A percentile compares a stretch with the other conserved stretches of the same genome.
Conservation (phyloP, 1,140 invertebrate genomes). For the Littorina saxatilis region DNA sequence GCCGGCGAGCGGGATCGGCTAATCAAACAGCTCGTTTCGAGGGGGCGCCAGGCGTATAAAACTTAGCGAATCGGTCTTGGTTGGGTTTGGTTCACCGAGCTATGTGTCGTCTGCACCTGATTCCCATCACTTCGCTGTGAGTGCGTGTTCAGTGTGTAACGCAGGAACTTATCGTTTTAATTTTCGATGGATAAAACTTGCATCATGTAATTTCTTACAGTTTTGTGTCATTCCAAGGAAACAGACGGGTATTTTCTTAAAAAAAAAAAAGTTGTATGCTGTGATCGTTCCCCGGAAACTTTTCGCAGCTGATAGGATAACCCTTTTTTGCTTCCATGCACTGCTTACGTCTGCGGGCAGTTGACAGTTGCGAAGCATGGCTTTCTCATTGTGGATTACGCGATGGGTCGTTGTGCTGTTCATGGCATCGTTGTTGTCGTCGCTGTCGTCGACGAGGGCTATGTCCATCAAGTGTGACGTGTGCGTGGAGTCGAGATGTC, state of each 20-base stretch:
- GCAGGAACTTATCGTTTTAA: too few relatives aligned
- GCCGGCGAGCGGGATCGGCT: slow-evolving; percentile 22
- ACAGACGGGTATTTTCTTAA: not conserved
- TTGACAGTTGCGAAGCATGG: not conserved
- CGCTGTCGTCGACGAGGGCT: not conserved
- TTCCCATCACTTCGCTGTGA: not conserved
- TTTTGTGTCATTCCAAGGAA: too few relatives aligned
- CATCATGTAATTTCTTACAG: not conserved
- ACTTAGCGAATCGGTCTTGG: not conserved
- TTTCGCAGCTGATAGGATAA: too few relatives aligned
- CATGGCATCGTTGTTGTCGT: slow-evolving; percentile 1
- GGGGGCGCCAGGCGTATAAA: slow-evolving; percentile 18
- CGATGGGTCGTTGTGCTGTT: slow-evolving; percentile 36
- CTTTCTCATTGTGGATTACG: not conserved
- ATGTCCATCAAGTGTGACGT: slow-evolving; percentile 47
- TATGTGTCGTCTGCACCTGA: not conserved
- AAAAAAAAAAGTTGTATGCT: too few relatives aligned
- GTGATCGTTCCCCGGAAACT: too few relatives aligned
- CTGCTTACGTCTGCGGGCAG: too few relatives aligned
- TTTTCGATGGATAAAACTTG: not conserved
- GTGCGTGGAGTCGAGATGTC: slow-evolving; percentile 55
- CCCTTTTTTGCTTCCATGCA: too few relatives aligned
- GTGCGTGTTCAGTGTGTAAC: too few relatives aligned
- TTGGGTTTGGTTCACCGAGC: not conserved
- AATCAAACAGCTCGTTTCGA: slow-evolving; percentile 34